Evolutionary conservation across 1,140 invertebrate genomes (phyloP).

Genomic region (Globodera ellingtonae): DNA sequence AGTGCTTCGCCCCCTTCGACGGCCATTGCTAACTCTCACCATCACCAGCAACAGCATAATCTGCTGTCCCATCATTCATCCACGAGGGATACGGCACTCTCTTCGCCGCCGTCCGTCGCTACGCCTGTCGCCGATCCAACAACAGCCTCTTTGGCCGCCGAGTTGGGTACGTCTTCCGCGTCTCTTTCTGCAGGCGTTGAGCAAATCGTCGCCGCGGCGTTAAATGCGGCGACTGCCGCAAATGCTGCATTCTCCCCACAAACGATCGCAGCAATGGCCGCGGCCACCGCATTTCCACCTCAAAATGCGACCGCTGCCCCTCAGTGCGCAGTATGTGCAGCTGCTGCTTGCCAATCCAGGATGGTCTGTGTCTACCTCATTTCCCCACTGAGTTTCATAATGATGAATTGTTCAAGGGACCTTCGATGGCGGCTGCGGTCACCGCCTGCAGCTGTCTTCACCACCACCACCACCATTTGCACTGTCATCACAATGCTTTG

Average conservation of each 20-base stretch:
- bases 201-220: conserved; percentile 26
- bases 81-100: background rate
- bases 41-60: background rate
- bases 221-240: conserved; percentile 19
- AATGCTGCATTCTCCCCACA: conserved; percentile 16
- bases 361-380: conserved; percentile 14
- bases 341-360: conserved; percentile 29
- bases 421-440: conserved; percentile 8
- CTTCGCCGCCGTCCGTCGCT: background rate
- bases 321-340: conserved; percentile 26
- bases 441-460: conserved; percentile 30
- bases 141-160: background rate
- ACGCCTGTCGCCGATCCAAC: background rate
- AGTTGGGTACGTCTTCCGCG: background rate
- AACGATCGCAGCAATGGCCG: conserved; percentile 16
- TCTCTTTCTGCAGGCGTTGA: conserved; percentile 24
- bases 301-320: conserved; percentile 14
- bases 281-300: conserved; percentile 16
- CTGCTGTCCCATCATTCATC: background rate
- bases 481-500: conserved; percentile 22
- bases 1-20: background rate
- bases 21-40: background rate
- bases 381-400: background rate
- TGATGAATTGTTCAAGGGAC: background rate
- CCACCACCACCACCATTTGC: conserved; percentile 26